A percentile compares a stretch with the other conserved stretches of the same genome.
Conservation (phyloP, 2,888 invertebrate species). For the Drosophila atripex region DNA sequence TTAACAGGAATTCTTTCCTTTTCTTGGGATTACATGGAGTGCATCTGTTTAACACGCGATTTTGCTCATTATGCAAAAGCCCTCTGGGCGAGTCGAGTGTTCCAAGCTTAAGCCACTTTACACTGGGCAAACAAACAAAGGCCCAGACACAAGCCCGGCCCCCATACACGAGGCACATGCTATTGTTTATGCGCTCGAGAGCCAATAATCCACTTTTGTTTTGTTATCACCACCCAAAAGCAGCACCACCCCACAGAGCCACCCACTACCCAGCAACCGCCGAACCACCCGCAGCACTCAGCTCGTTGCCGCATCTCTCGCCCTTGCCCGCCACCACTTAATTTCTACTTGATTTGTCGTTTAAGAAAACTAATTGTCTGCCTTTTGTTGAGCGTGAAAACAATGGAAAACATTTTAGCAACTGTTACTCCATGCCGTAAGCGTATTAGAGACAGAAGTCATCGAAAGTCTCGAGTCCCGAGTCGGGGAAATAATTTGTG, state of each 20-base stretch:
- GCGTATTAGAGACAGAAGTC: conserved; percentile 68
- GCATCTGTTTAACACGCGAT: background rate
- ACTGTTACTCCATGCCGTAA: conserved; percentile 74
- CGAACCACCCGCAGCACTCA: conserved; percentile 20
- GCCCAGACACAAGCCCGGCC: conserved; percentile 20
- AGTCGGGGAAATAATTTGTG: conserved; percentile 41
- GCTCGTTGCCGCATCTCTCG: conserved; percentile 47
- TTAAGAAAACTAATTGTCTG: conserved; percentile 81
- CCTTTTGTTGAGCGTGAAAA: conserved; percentile 80
- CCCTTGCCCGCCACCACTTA: conserved; percentile 67
- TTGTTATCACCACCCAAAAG: conserved; percentile 65
- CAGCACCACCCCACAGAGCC: conserved; percentile 11
- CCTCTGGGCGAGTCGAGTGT: conserved; percentile 31
- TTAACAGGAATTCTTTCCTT: conserved; percentile 18
- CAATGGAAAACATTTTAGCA: conserved; percentile 78
- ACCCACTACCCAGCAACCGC: conserved; percentile 1
- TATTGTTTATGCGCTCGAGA: conserved; percentile 74
- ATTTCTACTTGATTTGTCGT: conserved; percentile 80
- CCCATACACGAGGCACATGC: conserved; percentile 35
- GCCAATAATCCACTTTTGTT: conserved; percentile 79
- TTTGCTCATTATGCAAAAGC: conserved; percentile 29
- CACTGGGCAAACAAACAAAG: conserved; percentile 38
- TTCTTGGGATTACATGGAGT: conserved; percentile 18
- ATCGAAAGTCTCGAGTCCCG: conserved; percentile 29
- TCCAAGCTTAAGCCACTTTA: conserved; percentile 50